Base-by-base conservation (phyloP, 2,113 vertebrate genomes). In the Sinosuthora webbiana region DNA sequence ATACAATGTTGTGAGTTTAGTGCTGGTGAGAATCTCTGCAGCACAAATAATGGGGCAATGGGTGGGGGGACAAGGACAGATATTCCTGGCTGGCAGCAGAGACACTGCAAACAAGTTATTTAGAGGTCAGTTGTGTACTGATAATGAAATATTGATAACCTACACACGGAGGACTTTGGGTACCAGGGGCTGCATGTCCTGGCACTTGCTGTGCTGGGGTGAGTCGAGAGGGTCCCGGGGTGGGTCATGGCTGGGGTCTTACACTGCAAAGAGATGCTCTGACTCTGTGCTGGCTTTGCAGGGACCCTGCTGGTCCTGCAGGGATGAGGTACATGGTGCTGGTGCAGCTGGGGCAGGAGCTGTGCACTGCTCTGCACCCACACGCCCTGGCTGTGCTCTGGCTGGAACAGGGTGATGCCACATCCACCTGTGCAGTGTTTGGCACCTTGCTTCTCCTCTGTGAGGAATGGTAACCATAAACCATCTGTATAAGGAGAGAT, bases 281-380 rank as follows among this genome's bases (percentile, higher is more conserved):
- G 27, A 1, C 4, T 27, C 4, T 1, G 1, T 25, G 22, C 57
- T 69, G 67, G 6, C 70, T 60, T 39, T 15, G 27, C 17, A 2
- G 37, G 44, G 27, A 5, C 60, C 42, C 20, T 9, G 56, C 42
- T 65, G 70, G 28, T 11, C n/a, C 39, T 30, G 33, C 49, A 30
- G 57, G 53, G 44, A 1, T 52, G 33, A 18, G 63, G 9, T 0
- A 0, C 0, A 1, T 1, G 53, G 53, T 47, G 25, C 8, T 5
- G 2, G 30, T 0, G 24, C 8, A 44, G 80, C 59, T 18, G 39
- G 37, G 8, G 22, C 83, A 47, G 83, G 33, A 23, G 53, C 33
- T 33, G 31, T 19, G 50, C 16, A 0, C 44, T 2, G 5, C 1
- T 6, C 82, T 33, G 42, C 33, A 39, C 11, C 33, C 3, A 1